These are phyloP conservation scores for Tiliqua scincoides DNA, from an alignment of 2,113 vertebrate species.

Conservation along the genomic window DNA sequence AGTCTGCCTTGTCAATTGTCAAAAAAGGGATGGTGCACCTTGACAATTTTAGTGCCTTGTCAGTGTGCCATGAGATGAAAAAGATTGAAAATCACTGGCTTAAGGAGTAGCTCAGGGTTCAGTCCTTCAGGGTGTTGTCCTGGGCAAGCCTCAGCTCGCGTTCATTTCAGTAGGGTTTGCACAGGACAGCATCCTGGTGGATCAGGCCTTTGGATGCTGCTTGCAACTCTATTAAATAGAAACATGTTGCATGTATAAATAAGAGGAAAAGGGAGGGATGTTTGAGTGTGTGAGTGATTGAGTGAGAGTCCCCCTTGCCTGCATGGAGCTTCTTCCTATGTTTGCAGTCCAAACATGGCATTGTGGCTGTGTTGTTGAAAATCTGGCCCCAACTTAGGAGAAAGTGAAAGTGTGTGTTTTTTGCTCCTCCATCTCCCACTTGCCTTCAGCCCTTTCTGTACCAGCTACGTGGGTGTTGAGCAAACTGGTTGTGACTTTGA, in stretches of 20 bases:
- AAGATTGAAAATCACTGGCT: too few species aligned
- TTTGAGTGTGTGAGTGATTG: too few species aligned
- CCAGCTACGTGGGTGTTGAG: background rate
- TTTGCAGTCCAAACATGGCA: background rate
- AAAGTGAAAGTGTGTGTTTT: background rate
- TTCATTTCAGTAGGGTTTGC: background rate
- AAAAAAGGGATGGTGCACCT: too few species aligned
- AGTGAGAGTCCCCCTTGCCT: background rate
- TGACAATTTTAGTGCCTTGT: too few species aligned
- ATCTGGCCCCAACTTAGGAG: background rate
- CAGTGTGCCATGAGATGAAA: too few species aligned
- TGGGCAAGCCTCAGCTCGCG: background rate
- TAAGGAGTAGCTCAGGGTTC: background rate
- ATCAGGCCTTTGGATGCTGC: background rate
- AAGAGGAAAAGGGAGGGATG: background rate
- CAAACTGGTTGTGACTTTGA: background rate
- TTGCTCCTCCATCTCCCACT: background rate
- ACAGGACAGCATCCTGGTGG: too few species aligned
- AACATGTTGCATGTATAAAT: background rate
- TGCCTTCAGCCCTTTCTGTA: background rate
- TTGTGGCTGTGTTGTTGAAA: background rate
- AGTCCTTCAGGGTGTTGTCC: too few species aligned
- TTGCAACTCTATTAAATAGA: background rate
- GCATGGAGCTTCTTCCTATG: background rate
- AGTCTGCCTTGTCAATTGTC: too few species aligned